Evolutionary conservation across 2,888 invertebrate genomes (phyloP), one percentile per base, ranked within the genome.

Genomic region (Aplocera efformata): DNA sequence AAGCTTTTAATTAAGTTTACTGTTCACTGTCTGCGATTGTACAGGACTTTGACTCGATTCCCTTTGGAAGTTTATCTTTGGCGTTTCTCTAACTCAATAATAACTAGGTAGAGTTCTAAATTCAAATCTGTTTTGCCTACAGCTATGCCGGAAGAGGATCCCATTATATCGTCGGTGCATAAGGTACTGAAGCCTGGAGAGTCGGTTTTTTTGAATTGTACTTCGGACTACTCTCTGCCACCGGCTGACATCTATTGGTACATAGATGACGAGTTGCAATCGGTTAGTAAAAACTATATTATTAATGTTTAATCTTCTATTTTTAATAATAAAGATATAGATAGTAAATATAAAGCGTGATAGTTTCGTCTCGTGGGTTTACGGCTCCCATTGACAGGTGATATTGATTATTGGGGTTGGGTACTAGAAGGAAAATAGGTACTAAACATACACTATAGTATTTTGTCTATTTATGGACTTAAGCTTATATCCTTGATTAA

Each of bases 171-270:
- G 48, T 83, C 81, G 40, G 79, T 84, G 4, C 81, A 82, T 35
- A 80, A 80, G 59, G 65, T 83, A 58, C 67, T 86, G 65, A 81
- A 79, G 59, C 84, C 84, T 0, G 86, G 86, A 26, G 86, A 88
- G 45, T 81, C 82, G 58, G 72, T 83, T 60, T 74, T 82, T 41
- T 70, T 86, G 36, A 88, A 88, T 63, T 88, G 86, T 59, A 75
- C 85, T 7, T 79, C 86, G 7, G 86, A 84, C 64, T 84, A 73
- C 63, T 88, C 86, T 3, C 67, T 88, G 36, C 86, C 86, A 8
- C 72, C 86, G 7, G 71, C 86, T n/a, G 82, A 84, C 47, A 86
- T 88, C 56, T 84, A 83, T 67, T 88, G 86, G 86, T 86, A 83
- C 61, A 78, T 88, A 58, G 84, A 86, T 58, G 73, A 82, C 39